Percentiles rank a stretch among this genome's conserved stretches.
Evolutionary conservation across 2,113 vertebrate genomes (phyloP).

Genomic region (Colossoma macropomum): DNA sequence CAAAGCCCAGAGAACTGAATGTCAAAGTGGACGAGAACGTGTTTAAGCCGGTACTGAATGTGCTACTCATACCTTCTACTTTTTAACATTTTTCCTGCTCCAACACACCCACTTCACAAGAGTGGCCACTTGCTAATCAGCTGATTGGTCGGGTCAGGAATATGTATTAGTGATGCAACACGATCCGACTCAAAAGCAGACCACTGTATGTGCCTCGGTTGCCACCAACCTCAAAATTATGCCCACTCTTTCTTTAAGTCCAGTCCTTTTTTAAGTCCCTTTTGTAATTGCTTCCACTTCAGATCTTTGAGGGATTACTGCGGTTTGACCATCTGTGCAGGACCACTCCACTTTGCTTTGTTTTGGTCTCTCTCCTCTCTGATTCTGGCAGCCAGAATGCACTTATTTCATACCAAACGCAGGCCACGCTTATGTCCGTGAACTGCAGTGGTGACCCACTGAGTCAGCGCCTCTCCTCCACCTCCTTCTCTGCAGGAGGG

Average conservation of each 20-base stretch:
- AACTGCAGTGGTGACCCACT: neutral
- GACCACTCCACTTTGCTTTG: neutral
- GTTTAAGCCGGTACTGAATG: too few relatives aligned
- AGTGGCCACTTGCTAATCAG: neutral
- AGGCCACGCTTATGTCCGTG: neutral
- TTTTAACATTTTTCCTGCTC: too few relatives aligned
- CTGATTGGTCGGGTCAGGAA: neutral
- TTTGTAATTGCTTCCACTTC: conserved; percentile 13
- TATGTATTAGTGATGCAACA: neutral
- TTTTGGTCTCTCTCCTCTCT: conserved; percentile 30
- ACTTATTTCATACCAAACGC: conserved; percentile 45
- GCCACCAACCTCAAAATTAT: neutral
- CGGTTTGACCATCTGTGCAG: conserved; percentile 38
- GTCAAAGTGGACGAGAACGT: too few relatives aligned
- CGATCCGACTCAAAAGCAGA: too few relatives aligned
- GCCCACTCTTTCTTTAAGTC: neutral
- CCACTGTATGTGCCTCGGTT: neutral
- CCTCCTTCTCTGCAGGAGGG: neutral
- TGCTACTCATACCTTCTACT: too few relatives aligned
- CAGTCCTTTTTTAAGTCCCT: neutral
- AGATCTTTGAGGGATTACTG: conserved; percentile 26
- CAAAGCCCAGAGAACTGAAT: too few relatives aligned
- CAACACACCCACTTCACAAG: neutral
- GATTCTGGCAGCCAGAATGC: conserved; percentile 52
- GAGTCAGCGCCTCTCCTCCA: neutral